phyloP scores from a whole-genome alignment of 1,140 invertebrate genomes.

The Eurosta solidaginis region DNA sequence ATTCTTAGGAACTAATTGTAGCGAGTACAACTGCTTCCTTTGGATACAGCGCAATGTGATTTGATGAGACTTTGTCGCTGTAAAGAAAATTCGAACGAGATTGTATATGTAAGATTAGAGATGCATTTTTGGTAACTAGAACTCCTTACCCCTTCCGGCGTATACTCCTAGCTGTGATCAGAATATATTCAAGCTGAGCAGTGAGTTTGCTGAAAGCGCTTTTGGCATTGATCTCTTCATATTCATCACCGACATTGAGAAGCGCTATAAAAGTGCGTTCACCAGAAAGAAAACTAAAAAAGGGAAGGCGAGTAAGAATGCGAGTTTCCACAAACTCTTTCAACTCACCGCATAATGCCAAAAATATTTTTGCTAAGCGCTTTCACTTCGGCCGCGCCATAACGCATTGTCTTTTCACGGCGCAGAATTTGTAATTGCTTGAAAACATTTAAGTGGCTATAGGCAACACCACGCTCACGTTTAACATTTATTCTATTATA shows the following conservation, averaged over 20 bases:
- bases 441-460: slow-evolving; percentile 55
- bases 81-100: neutral
- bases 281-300: slow-evolving; percentile 41
- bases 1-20: too few relatives aligned
- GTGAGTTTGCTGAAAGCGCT: slow-evolving; percentile 40
- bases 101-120: neutral
- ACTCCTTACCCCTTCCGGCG: slow-evolving; percentile 49
- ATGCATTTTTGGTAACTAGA: neutral
- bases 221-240: slow-evolving; percentile 49
- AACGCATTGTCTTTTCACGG: slow-evolving; percentile 48
- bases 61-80: slow-evolving; percentile 45
- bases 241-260: slow-evolving; percentile 47
- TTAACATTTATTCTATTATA: slow-evolving; percentile 64
- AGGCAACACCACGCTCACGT: slow-evolving; percentile 51
- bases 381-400: slow-evolving; percentile 53
- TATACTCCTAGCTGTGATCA: slow-evolving; percentile 47
- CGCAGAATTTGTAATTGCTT: slow-evolving; percentile 51
- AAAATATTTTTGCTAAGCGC: slow-evolving; percentile 59
- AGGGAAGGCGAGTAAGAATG: neutral
- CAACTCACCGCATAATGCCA: slow-evolving; percentile 60
- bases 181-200: slow-evolving; percentile 43
- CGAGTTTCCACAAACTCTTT: neutral
- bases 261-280: slow-evolving; percentile 46
- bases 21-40: slow-evolving; percentile 52
- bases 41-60: slow-evolving; percentile 49